Conservation (phyloP, 1,140 invertebrate genomes). For the Aphelinus atriplicis region DNA sequence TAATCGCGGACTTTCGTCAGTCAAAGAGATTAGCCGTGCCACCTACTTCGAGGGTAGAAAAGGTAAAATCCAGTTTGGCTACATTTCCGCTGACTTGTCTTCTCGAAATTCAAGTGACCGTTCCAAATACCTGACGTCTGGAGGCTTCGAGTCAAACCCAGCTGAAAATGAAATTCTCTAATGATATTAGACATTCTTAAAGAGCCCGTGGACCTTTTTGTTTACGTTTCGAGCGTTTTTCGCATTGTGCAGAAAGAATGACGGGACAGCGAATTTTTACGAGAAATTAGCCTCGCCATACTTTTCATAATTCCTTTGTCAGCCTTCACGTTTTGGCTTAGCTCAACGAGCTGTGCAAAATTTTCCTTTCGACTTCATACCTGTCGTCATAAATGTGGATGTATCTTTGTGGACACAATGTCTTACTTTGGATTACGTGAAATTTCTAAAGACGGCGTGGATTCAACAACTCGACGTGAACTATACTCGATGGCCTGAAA, state of each 20-base stretch:
- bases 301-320: too few species aligned
- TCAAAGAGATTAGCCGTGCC: conserved; percentile 32
- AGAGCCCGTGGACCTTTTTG: conserved; percentile 1
- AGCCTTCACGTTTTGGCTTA: too few species aligned
- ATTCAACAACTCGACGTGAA: too few species aligned
- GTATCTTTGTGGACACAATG: too few species aligned
- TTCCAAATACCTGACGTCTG: conserved; percentile 23
- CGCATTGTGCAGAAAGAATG: neutral
- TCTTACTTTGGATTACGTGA: too few species aligned
- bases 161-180: conserved; percentile 29
- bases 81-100: conserved; percentile 25
- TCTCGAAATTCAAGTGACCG: conserved; percentile 22
- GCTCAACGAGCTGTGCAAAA: too few species aligned
- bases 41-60: neutral
- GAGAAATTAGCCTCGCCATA: conserved; percentile 5
- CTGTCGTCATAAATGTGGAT: too few species aligned
- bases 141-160: conserved; percentile 7
- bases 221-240: conserved; percentile 5
- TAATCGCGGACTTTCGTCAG: conserved; percentile 25
- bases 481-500: too few species aligned
- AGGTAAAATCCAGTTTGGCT: conserved; percentile 4
- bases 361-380: too few species aligned
- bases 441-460: too few species aligned
- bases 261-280: neutral
- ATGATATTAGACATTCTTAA: conserved; percentile 14